Conservation (phyloP, 2,113 vertebrate genomes). For the Phrynosoma platyrhinos region DNA sequence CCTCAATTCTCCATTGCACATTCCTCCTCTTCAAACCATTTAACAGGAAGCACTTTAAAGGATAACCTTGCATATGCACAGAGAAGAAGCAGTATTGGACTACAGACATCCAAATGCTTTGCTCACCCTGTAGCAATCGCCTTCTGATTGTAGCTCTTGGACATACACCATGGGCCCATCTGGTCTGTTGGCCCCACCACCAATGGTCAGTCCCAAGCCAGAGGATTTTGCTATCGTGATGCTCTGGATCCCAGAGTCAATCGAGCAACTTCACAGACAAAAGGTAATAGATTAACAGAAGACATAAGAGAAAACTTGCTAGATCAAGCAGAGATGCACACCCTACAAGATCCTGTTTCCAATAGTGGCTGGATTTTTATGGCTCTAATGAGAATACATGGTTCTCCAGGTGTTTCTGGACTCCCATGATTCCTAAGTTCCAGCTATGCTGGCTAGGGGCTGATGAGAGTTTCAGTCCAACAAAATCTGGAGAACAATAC, state of each 20-base stretch:
- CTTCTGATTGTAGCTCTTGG: constrained; percentile 87
- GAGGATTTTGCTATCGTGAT: constrained; percentile 82
- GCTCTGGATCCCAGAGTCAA: constrained; percentile 88
- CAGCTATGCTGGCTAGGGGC: too few species aligned
- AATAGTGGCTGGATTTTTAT: too few species aligned
- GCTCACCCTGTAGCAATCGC: constrained; percentile 86
- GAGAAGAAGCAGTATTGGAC: neutral
- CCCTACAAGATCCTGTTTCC: neutral
- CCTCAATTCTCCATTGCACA: neutral
- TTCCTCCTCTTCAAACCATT: neutral
- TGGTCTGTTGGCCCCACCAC: constrained; percentile 86
- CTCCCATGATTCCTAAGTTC: neutral
- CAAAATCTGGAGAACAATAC: too few species aligned
- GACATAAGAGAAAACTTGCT: neutral
- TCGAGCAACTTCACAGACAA: constrained; percentile 76
- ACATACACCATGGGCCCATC: constrained; percentile 90
- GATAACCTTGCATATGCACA: neutral
- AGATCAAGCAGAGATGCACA: neutral
- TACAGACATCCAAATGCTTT: fast-evolving
- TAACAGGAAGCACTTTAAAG: too few species aligned
- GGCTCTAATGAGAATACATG: neutral
- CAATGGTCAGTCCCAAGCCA: constrained; percentile 84
- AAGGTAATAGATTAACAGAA: constrained; percentile 24
- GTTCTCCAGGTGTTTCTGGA: neutral
- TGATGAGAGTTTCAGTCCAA: too few species aligned